Evolutionary conservation across 2,797 vertebrate species (phyloP).

Genomic region (Apodemus agrarius): DNA sequence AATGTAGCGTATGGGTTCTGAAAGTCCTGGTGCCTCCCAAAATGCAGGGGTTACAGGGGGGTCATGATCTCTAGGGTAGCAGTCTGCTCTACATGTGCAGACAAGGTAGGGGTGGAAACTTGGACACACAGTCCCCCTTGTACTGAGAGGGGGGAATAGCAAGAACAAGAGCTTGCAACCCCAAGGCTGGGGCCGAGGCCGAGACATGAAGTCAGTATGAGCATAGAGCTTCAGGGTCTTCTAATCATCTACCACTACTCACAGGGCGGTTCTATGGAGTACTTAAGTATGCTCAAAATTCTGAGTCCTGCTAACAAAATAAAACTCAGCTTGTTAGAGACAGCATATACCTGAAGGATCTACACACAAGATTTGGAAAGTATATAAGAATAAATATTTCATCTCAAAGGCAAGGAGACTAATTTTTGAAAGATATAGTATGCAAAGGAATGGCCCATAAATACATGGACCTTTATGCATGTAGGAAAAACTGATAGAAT

Average conservation of each 20-base stretch:
- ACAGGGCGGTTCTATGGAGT: not conserved
- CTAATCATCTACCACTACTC: not conserved
- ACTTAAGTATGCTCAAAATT: not conserved
- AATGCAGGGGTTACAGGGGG: not conserved
- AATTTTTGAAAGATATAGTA: not conserved
- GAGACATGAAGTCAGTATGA: not conserved
- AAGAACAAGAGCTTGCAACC: not conserved
- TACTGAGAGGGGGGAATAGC: not conserved
- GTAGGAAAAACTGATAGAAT: not conserved
- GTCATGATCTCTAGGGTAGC: not conserved
- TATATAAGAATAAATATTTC: constrained; percentile 4
- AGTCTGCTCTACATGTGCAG: not conserved
- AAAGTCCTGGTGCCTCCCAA: not conserved
- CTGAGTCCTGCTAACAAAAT: not conserved
- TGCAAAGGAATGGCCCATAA: not conserved
- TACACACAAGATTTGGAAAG: not conserved
- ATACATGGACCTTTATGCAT: not conserved
- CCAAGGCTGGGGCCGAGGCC: not conserved
- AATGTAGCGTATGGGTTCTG: not conserved
- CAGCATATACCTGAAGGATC: not conserved
- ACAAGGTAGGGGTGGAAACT: not conserved
- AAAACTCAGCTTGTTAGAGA: constrained; percentile 21
- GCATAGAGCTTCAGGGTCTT: not conserved
- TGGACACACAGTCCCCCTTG: too few species aligned
- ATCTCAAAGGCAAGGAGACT: not conserved